Base-by-base conservation (phyloP, 2,888 invertebrate genomes). In the Netelia virgata region DNA sequence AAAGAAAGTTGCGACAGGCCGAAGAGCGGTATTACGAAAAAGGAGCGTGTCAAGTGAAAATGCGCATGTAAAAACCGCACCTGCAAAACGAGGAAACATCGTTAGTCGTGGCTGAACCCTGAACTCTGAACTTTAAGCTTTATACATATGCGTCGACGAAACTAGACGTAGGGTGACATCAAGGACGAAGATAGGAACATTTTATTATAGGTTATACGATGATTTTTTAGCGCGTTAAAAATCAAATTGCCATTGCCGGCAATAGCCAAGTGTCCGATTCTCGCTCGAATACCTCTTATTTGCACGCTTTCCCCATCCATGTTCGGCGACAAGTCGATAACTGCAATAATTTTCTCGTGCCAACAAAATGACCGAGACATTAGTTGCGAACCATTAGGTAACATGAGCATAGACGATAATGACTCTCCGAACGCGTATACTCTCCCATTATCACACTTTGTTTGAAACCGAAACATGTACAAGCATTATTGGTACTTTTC, bases 41-140 rank as follows among this genome's bases (percentile, higher is more conserved):
- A 74, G 36, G 75, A 47, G 69, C 64, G 66, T 57, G 68, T 16
- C 59, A 78, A 78, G 63, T 63, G 78, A 74, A 78, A 83, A 83
- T 78, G 83, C 78, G 83, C 78, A 74, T 64, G 78, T 78, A 61
- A 69, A 74, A 77, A 82, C 77, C 72, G 70, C 78, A 73, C 82
- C 82, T 82, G 77, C 82, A 36, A 73, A 77, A 50, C 69, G 53
- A 53, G 74, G 64, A 20, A 81, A 84, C 76, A 70, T 81, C 84
- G 68, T 73, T 77, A 69, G 81, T 68, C 9, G 41, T 63, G 64
- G 72, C 59, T 74, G 84, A 84, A 82, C 84, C 36, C 81, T 84
- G 81, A 81, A 73, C 84, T 73, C 64, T 77, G 81, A 84, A 74
- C 81, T 84, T 77, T 84, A 57, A 23, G 41, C 55, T 10, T 16